Conservation (phyloP, 2,888 invertebrate genomes). For the Cephonodes hylas region DNA sequence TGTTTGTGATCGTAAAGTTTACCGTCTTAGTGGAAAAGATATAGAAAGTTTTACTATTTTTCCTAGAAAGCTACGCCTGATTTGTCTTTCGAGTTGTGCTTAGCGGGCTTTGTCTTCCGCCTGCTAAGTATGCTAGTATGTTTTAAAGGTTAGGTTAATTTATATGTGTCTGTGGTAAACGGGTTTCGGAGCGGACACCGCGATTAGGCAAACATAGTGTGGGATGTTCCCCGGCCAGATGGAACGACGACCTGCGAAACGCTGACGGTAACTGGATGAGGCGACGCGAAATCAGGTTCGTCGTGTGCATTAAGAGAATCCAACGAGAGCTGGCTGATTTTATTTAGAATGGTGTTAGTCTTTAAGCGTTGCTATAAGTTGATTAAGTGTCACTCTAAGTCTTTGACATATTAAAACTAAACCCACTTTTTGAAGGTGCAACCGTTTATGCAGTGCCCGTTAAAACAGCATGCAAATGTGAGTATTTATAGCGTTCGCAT, state of each 20-base stretch:
- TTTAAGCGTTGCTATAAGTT: no score
- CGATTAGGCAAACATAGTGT: constrained; percentile 9
- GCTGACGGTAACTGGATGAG: constrained; percentile 5
- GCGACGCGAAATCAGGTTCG: constrained; percentile 3
- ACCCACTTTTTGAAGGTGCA: neutral
- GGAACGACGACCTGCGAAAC: neutral
- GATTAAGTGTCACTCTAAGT: neutral
- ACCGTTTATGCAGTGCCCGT: neutral
- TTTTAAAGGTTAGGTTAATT: neutral
- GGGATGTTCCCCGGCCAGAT: neutral
- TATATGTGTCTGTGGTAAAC: neutral
- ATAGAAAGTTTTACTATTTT: neutral
- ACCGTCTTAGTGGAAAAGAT: neutral
- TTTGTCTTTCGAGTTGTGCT: neutral
- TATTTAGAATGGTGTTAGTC: neutral
- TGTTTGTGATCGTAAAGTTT: constrained; percentile 2
- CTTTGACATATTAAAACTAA: neutral
- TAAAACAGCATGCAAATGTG: neutral
- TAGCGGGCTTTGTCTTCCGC: neutral
- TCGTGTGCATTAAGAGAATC: neutral
- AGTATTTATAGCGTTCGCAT: constrained; percentile 11
- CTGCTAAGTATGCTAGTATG: neutral
- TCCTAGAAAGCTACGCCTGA: neutral
- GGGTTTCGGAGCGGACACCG: neutral
- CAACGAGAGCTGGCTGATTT: neutral